Evolutionary conservation across 1,140 invertebrate species (phyloP).

Genomic region (Drosophila cardini): DNA sequence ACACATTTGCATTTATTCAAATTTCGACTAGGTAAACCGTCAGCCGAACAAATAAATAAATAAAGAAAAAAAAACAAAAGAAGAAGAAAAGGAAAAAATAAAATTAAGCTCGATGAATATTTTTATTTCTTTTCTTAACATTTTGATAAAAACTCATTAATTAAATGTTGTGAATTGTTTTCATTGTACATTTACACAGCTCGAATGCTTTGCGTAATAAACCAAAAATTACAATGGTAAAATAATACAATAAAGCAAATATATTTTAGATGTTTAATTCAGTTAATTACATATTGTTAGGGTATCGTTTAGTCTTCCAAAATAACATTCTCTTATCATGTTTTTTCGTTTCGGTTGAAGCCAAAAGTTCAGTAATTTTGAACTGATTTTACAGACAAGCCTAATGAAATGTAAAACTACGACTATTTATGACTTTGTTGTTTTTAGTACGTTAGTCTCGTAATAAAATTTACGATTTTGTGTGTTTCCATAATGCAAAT

Average conservation of each 20-base stretch:
- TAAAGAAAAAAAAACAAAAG: background rate
- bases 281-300: background rate
- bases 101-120: slow-evolving; percentile 46
- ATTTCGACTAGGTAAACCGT: slow-evolving; percentile 39
- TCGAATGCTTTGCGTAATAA: slow-evolving; percentile 37
- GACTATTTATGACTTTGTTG: slow-evolving; percentile 59
- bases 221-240: slow-evolving; percentile 37
- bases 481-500: slow-evolving; percentile 57
- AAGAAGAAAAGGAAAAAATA: background rate
- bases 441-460: slow-evolving; percentile 23
- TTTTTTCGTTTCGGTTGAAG: background rate
- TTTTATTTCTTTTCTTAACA: slow-evolving; percentile 40
- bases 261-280: slow-evolving; percentile 20
- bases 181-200: slow-evolving; percentile 30
- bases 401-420: slow-evolving; percentile 66
- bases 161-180: slow-evolving; percentile 63
- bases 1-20: slow-evolving; percentile 71
- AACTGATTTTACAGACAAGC: slow-evolving; percentile 30
- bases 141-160: slow-evolving; percentile 66
- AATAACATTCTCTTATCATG: too few species aligned
- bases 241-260: too few species aligned
- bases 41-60: slow-evolving; percentile 30
- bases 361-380: slow-evolving; percentile 27
- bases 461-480: slow-evolving; percentile 24
- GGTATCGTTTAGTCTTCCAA: background rate